Evolutionary conservation across 2,888 invertebrate genomes (phyloP).

Genomic region (Pegoplata infirma): DNA sequence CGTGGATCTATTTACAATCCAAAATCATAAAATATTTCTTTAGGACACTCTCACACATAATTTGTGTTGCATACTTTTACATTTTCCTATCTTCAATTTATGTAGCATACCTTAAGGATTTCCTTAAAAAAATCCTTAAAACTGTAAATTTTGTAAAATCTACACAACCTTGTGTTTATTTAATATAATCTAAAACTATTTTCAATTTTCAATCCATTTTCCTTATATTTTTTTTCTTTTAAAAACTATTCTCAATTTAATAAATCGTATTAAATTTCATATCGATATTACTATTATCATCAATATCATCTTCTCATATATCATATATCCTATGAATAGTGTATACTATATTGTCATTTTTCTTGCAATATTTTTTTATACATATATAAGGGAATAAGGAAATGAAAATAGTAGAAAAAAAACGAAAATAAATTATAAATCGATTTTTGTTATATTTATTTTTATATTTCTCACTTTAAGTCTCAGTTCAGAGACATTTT

Average conservation of each 20-base stretch:
- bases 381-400: slow-evolving; percentile 6
- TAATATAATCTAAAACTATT: no score
- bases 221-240: neutral
- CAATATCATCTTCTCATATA: slow-evolving; percentile 17
- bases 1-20: no score
- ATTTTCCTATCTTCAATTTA: no score
- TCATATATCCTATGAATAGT: slow-evolving; percentile 12
- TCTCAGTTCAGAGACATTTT: slow-evolving; percentile 27
- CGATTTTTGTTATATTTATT: slow-evolving; percentile 58
- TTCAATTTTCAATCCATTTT: no score
- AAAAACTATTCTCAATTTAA: slow-evolving; percentile 41
- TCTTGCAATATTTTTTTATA: slow-evolving; percentile 22
- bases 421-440: slow-evolving; percentile 59
- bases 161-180: no score
- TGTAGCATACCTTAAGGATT: no score
- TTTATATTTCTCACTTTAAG: slow-evolving; percentile 32
- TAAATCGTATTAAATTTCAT: slow-evolving; percentile 56
- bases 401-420: slow-evolving; percentile 3
- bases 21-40: no score
- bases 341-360: slow-evolving; percentile 34
- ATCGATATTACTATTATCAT: slow-evolving; percentile 33
- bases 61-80: no score
- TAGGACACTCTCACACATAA: no score
- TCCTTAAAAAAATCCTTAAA: no score
- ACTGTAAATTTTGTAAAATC: no score